phyloP scores from a whole-genome alignment of 2,113 vertebrate genomes.

The Cryptotis parvus region DNA sequence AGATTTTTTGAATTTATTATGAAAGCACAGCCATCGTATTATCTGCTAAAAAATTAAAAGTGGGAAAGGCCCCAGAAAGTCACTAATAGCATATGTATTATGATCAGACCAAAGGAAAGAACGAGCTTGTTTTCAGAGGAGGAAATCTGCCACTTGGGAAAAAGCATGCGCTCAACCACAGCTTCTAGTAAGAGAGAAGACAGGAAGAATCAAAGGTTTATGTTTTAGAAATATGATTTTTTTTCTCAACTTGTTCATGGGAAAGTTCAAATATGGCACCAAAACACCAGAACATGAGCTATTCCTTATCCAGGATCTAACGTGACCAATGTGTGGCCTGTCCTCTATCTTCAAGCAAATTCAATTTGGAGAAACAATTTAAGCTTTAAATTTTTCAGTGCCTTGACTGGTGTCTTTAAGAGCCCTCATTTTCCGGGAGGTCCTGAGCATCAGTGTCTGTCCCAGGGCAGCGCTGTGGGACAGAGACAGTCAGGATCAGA shows the following conservation, averaged over 20 bases:
- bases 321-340: background rate
- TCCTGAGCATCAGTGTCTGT: background rate
- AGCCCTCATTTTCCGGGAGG: background rate
- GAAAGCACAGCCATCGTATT: constrained; percentile 68
- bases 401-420: background rate
- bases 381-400: background rate
- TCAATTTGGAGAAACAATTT: background rate
- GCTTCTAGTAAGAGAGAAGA: background rate
- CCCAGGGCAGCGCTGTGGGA: too few relatives aligned
- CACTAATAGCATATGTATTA: background rate
- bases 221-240: background rate
- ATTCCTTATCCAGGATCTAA: background rate
- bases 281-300: background rate
- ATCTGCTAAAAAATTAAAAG: constrained; percentile 40
- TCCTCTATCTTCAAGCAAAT: background rate
- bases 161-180: background rate
- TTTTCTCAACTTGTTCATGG: background rate
- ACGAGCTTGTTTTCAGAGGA: background rate
- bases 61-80: background rate
- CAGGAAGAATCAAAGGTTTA: background rate
- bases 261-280: background rate
- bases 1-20: constrained; percentile 72
- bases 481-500: background rate
- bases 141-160: background rate
- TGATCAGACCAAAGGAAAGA: background rate